phyloP scores from a whole-genome alignment of 2,797 vertebrate genomes.

The Danio tinwini region DNA sequence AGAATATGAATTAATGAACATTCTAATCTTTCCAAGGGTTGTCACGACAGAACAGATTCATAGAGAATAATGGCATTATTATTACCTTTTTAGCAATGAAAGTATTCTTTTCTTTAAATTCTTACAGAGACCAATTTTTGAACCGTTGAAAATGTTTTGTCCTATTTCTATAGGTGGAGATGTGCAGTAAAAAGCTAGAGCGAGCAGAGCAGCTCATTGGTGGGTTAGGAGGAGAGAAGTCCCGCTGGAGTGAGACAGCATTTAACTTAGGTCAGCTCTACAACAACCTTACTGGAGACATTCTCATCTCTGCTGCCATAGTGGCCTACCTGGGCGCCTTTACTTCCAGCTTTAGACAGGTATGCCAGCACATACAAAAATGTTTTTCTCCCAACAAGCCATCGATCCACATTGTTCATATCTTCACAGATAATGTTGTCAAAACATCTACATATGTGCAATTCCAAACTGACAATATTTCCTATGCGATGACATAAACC shows the following conservation, averaged over 20 bases:
- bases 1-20: too few relatives aligned
- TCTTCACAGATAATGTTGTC: not conserved
- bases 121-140: not conserved
- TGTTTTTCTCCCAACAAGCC: not conserved
- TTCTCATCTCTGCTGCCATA: slow-evolving; percentile 86
- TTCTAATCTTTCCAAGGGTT: too few relatives aligned
- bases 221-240: slow-evolving; percentile 91
- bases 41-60: too few relatives aligned
- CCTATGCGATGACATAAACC: too few relatives aligned
- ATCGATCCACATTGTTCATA: not conserved
- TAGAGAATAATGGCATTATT: too few relatives aligned
- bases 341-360: slow-evolving; percentile 88
- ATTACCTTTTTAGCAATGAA: too few relatives aligned
- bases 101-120: not conserved
- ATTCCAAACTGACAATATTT: too few relatives aligned
- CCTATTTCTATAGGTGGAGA: slow-evolving; percentile 76
- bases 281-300: slow-evolving; percentile 85
- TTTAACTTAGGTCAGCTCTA: slow-evolving; percentile 82
- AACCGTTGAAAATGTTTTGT: not conserved
- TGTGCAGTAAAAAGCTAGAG: slow-evolving; percentile 89
- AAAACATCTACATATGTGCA: too few relatives aligned
- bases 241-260: slow-evolving; percentile 83
- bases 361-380: slow-evolving; percentile 56
- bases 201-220: slow-evolving; percentile 87
- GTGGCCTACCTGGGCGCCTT: slow-evolving; percentile 89